phyloP scores from a whole-genome alignment of 2,113 vertebrate genomes.

The Leiothrix lutea region DNA sequence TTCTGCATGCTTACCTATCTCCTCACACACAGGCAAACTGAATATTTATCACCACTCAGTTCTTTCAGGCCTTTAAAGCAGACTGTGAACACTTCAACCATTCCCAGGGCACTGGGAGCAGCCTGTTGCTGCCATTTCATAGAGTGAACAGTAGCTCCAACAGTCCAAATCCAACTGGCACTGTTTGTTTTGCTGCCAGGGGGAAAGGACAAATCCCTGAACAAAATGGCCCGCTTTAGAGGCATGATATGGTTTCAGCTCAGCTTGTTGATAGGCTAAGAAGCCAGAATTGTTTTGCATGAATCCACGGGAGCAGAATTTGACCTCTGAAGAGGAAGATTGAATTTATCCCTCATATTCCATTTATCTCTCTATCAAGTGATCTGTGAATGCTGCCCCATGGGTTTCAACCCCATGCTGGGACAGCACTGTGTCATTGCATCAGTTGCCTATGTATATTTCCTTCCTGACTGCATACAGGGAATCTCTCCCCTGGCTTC shows the following conservation, averaged over 20 bases:
- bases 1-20: not conserved
- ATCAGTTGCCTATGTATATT: not conserved
- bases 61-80: not conserved
- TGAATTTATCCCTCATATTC: not conserved
- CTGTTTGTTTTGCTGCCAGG: not conserved
- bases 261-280: not conserved
- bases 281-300: not conserved
- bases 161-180: not conserved
- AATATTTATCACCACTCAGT: not conserved
- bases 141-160: not conserved
- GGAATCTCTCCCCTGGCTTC: not conserved
- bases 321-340: not conserved
- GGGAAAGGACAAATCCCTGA: not conserved
- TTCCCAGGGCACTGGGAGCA: not conserved
- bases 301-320: not conserved
- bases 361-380: not conserved
- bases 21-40: not conserved
- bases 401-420: not conserved
- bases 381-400: not conserved
- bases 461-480: not conserved
- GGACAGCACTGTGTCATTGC: not conserved
- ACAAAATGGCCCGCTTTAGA: not conserved
- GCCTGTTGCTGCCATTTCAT: not conserved
- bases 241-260: not conserved
- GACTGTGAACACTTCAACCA: not conserved